phyloP scores from a whole-genome alignment of 2,888 invertebrate species.

The Hypselothyrea guttata region DNA sequence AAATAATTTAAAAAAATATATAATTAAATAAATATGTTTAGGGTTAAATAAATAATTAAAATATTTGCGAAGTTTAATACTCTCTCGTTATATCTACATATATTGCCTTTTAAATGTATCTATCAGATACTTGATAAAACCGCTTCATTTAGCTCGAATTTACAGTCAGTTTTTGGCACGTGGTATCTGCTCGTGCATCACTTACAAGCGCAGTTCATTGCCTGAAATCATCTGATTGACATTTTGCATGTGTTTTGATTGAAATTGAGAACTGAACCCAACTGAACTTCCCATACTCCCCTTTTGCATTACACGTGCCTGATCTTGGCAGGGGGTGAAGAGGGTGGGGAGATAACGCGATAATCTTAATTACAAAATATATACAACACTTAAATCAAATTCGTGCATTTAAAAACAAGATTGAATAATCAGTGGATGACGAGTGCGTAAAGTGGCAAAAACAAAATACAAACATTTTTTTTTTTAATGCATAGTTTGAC shows the following conservation, averaged over 20 bases:
- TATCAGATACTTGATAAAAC: too few relatives aligned
- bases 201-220: too few relatives aligned
- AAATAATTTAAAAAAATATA: too few relatives aligned
- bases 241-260: neutral
- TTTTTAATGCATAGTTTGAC: too few relatives aligned
- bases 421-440: neutral
- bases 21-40: too few relatives aligned
- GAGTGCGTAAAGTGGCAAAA: neutral
- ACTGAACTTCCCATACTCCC: neutral
- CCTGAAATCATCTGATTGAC: neutral
- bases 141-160: too few relatives aligned
- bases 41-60: too few relatives aligned
- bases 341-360: neutral
- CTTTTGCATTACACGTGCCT: neutral
- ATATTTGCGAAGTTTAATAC: too few relatives aligned
- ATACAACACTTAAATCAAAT: neutral
- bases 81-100: too few relatives aligned
- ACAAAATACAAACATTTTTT: neutral
- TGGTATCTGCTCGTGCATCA: too few relatives aligned
- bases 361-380: conserved; percentile 8
- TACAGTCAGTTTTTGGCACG: too few relatives aligned
- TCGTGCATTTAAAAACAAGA: neutral
- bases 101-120: too few relatives aligned
- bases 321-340: conserved; percentile 6
- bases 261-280: neutral